Percentiles rank a stretch among this genome's conserved stretches.
phyloP scores from a whole-genome alignment of 2,888 invertebrate species.

The Pasiphila rectangulata region DNA sequence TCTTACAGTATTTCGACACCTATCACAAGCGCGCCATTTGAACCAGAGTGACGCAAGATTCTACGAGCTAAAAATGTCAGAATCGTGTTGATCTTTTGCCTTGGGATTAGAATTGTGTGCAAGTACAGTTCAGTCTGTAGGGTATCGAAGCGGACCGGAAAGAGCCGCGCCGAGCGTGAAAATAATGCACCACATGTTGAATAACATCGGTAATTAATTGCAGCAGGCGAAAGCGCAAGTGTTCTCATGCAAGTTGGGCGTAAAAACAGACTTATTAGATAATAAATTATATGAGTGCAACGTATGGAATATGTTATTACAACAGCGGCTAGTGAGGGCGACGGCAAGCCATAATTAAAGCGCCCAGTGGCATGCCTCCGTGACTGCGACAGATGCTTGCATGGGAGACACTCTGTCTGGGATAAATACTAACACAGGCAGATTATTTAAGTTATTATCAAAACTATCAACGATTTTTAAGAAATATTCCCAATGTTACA shows the following conservation, averaged over 20 bases:
- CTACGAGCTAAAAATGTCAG: constrained; percentile 71
- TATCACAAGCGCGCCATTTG: constrained; percentile 55
- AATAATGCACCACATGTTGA: constrained; percentile 74
- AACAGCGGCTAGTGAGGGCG: constrained; percentile 25
- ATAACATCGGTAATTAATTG: constrained; percentile 69
- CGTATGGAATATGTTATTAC: constrained; percentile 33
- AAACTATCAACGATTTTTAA: constrained; percentile 13
- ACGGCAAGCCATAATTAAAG: constrained; percentile 28
- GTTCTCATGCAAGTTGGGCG: constrained; percentile 63
- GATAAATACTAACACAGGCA: constrained; percentile 3
- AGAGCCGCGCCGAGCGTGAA: constrained; percentile 56
- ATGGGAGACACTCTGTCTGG: constrained; percentile 27
- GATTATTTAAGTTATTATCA: not conserved
- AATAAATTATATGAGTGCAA: constrained; percentile 39
- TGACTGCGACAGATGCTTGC: constrained; percentile 24
- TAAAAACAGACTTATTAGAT: constrained; percentile 56
- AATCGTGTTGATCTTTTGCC: constrained; percentile 64
- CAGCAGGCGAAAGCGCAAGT: constrained; percentile 70
- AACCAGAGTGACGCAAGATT: constrained; percentile 59
- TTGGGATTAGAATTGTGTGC: constrained; percentile 48
- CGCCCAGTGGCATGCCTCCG: constrained; percentile 22
- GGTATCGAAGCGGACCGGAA: constrained; percentile 52
- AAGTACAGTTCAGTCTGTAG: constrained; percentile 30
- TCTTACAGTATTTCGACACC: constrained; percentile 50
- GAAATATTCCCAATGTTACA: too few species aligned